Evolutionary conservation across 2,113 vertebrate species (phyloP), one percentile per base, ranked within the genome.

Genomic region (Megaceryle torquata): DNA sequence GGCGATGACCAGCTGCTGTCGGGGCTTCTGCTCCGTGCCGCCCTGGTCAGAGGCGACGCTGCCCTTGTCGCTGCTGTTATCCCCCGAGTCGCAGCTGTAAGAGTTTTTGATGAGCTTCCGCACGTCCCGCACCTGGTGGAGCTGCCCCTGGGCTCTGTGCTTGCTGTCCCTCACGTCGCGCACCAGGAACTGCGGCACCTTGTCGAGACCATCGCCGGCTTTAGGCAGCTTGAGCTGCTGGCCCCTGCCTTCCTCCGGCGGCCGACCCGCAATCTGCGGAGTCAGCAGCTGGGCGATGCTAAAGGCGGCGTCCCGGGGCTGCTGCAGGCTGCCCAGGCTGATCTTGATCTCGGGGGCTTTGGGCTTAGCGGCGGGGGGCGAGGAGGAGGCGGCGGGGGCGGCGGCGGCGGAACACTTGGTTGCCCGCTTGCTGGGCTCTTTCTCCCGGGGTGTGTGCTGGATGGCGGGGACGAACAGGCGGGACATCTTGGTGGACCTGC

Each of bases 61-160:
- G 90, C 97, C 91, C 93, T 94, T 98, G 44, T 98, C 98, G 78
- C 98, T 98, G 90, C 96, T 93, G 93, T 96, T 98, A 17, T 99
- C 99, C 50, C 98, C 96, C 37, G 99, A 98, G 50, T 99, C 98
- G 69, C 98, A 98, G 92, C 98, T 98, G 95, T 99, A 99, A 4
- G 98, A 98, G 59, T 99, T 99, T 91, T 99, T 99, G 48, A 99
- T 99, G 37, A 99, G 84, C 82, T 99, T 99, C 31, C 99, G 97
- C 86, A 99, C 99, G 65, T 99, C 99, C 33, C 99, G 97, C 65
- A 99, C 99, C 90, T 99, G 99, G 89, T 99, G 99, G 26, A 99
- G 98, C 9, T 99, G 98, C 0, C 98, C 98, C 82, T 98, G 99
- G 3, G 98, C 89, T 87, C 98, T 98, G n/a, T 97, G 96, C 93